Evolutionary conservation across 2,888 invertebrate genomes (phyloP).

Genomic region (Dichetophora obliterata): DNA sequence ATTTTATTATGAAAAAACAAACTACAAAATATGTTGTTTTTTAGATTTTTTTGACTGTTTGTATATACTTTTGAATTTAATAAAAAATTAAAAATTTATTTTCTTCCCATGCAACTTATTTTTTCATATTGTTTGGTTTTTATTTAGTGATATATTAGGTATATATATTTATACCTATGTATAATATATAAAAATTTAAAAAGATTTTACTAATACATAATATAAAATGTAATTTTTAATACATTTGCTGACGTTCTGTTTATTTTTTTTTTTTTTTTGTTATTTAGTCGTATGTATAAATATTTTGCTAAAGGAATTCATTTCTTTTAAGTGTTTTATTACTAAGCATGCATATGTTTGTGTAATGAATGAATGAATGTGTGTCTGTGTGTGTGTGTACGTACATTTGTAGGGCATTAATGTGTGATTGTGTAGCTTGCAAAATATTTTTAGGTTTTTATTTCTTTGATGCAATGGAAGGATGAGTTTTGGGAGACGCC

Average conservation of each 20-base stretch:
- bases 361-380: constrained; percentile 46
- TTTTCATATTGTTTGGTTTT: constrained; percentile 52
- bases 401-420: constrained; percentile 2
- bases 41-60: constrained; percentile 46
- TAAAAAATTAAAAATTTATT: constrained; percentile 55
- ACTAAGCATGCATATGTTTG: constrained; percentile 43
- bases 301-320: constrained; percentile 69
- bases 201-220: constrained; percentile 49
- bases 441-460: not conserved
- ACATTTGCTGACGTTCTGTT: constrained; percentile 47
- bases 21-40: constrained; percentile 36
- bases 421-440: not conserved
- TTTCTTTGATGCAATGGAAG: not conserved
- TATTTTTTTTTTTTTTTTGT: constrained; percentile 49
- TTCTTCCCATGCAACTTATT: constrained; percentile 49
- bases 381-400: constrained; percentile 18
- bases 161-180: constrained; percentile 50
- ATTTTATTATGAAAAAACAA: constrained; percentile 34
- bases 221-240: constrained; percentile 44
- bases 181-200: constrained; percentile 56
- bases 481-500: not conserved
- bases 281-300: constrained; percentile 52
- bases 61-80: constrained; percentile 52
- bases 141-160: constrained; percentile 45
- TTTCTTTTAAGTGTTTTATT: constrained; percentile 61